A percentile compares a stretch with the other conserved stretches of the same genome.
Evolutionary conservation across 2,797 vertebrate genomes (phyloP).

Genomic region (Enteromius anoplus): DNA sequence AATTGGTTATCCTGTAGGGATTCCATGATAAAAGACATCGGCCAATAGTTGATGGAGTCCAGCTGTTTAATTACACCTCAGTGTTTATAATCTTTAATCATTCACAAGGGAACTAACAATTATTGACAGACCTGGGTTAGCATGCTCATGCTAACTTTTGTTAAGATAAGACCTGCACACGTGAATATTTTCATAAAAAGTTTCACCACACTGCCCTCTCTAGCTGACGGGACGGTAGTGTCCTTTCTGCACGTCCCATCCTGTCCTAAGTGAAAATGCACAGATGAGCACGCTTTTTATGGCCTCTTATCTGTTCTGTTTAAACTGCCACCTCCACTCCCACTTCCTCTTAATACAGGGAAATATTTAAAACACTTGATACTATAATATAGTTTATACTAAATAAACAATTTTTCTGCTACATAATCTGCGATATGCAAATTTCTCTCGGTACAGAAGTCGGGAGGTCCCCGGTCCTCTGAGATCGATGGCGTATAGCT

Average conservation of each 20-base stretch:
- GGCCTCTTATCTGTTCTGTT: slow-evolving; percentile 21
- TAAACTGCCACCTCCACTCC: not conserved
- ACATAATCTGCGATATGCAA: not conserved
- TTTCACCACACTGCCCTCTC: slow-evolving; percentile 32
- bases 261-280: not conserved
- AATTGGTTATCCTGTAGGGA: slow-evolving; percentile 1
- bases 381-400: not conserved
- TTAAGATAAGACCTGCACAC: not conserved
- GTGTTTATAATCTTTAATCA: slow-evolving; percentile 22
- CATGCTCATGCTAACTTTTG: not conserved
- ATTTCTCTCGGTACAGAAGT: not conserved
- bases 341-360: not conserved
- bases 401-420: slow-evolving; percentile 8
- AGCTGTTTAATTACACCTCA: not conserved
- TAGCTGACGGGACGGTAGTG: slow-evolving; percentile 16
- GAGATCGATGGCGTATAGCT: not conserved
- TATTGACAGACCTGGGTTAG: not conserved
- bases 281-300: slow-evolving; percentile 26
- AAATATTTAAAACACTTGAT: not conserved
- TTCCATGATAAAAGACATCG: not conserved
- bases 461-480: not conserved
- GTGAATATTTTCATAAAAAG: not conserved
- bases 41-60: not conserved
- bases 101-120: slow-evolving; percentile 17
- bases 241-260: not conserved